Percentiles rank a stretch among this genome's conserved stretches.
Conservation (phyloP, 2,113 vertebrate species). For the Haemorhous mexicanus region DNA sequence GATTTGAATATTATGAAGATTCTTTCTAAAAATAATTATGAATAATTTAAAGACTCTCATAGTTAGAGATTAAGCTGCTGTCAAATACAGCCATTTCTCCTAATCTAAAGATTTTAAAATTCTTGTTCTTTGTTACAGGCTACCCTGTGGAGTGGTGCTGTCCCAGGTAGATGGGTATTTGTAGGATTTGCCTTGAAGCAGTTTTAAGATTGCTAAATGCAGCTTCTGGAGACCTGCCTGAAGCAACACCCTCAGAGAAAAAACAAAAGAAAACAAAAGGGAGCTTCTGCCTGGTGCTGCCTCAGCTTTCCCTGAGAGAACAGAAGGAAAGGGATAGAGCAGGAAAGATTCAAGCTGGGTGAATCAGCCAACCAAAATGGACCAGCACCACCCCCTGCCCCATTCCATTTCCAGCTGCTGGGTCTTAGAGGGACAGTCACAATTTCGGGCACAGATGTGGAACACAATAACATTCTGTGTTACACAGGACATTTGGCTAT, state of each 20-base stretch:
- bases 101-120: not conserved
- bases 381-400: accelerated
- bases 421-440: too few species aligned
- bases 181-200: not conserved
- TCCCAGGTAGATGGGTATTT: not conserved
- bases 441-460: not conserved
- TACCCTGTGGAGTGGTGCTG: not conserved
- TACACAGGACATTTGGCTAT: not conserved
- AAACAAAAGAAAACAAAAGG: not conserved
- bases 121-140: not conserved
- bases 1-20: not conserved
- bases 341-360: not conserved
- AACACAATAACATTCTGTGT: not conserved
- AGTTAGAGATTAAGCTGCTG: not conserved
- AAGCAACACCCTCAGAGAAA: not conserved
- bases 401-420: not conserved
- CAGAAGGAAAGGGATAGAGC: not conserved
- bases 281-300: not conserved
- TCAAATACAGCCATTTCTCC: not conserved
- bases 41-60: not conserved
- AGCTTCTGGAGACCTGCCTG: not conserved
- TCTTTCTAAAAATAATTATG: not conserved
- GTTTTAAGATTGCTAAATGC: not conserved
- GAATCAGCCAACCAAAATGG: accelerated
- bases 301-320: not conserved